Percentiles rank a stretch among this genome's conserved stretches.
These are phyloP conservation scores for Cephus pygmeus DNA, from an alignment of 2,888 invertebrate genomes.

Conservation along the genomic window DNA sequence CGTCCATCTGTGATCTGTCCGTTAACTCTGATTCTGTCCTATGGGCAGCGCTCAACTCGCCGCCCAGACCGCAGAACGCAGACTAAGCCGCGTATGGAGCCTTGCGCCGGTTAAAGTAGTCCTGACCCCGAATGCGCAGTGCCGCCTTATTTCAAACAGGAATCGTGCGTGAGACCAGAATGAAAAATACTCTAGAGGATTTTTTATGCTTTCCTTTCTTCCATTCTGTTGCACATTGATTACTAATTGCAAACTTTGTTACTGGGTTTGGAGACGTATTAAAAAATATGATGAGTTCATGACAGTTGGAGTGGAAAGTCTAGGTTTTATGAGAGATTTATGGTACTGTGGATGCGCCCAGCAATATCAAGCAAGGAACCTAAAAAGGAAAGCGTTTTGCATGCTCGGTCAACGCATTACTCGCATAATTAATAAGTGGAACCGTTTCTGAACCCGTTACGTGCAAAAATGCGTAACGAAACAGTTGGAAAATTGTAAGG, in stretches of 20 bases:
- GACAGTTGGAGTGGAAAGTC: background rate
- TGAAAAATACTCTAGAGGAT: background rate
- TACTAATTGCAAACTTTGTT: background rate
- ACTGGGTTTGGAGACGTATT: background rate
- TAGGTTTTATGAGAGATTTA: background rate
- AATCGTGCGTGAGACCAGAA: background rate
- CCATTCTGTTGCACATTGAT: background rate
- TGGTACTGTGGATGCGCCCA: background rate
- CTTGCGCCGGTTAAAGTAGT: conserved; percentile 14
- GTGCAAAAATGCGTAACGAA: background rate
- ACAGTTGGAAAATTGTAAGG: background rate
- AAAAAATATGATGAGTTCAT: background rate
- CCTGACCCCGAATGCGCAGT: background rate
- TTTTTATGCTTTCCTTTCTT: background rate
- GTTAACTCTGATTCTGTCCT: conserved; percentile 32
- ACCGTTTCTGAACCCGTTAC: conserved; percentile 8
- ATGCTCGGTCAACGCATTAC: background rate
- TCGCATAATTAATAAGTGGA: conserved; percentile 4
- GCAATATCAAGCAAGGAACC: background rate
- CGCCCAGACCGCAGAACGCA: conserved; percentile 37
- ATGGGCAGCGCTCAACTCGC: conserved; percentile 26
- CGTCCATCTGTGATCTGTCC: conserved; percentile 50
- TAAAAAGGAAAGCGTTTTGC: conserved; percentile 2
- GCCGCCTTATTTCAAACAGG: background rate
- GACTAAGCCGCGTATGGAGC: background rate